These are phyloP conservation scores for Agrochola circellaris DNA, from an alignment of 2,888 invertebrate species.

Conservation along the genomic window DNA sequence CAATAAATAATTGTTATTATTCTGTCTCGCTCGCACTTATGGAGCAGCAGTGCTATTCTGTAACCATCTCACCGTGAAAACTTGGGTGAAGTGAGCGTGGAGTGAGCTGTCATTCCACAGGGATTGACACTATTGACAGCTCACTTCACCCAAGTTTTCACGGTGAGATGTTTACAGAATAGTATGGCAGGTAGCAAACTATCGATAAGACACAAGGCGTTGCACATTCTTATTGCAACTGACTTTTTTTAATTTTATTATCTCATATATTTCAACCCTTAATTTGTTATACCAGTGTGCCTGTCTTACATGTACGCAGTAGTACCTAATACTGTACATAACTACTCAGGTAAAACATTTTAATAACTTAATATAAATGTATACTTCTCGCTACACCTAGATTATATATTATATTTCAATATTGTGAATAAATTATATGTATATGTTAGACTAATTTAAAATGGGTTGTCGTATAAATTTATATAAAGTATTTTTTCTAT, in stretches of 20 bases:
- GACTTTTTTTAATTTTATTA: neutral
- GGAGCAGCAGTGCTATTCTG: no score
- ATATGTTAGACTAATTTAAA: conserved; percentile 75
- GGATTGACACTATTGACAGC: no score
- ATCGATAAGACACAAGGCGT: no score
- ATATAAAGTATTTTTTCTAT: conserved; percentile 86
- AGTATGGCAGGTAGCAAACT: no score
- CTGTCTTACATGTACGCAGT: conserved; percentile 74
- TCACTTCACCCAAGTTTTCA: no score
- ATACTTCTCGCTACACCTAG: conserved; percentile 66
- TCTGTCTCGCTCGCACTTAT: no score
- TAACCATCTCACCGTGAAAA: no score
- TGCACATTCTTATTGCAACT: no score
- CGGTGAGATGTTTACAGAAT: no score
- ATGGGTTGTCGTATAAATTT: conserved; percentile 88
- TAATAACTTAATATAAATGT: conserved; percentile 64
- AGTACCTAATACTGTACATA: conserved; percentile 70
- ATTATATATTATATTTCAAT: conserved; percentile 68
- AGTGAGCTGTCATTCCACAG: no score
- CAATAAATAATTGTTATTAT: no score
- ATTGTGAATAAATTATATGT: conserved; percentile 77
- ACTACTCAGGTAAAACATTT: conserved; percentile 51
- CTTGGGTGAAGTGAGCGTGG: no score
- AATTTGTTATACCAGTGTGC: conserved; percentile 78
- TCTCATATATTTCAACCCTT: conserved; percentile 37